phyloP scores from a whole-genome alignment of 2,797 vertebrate genomes.

The Oreonectes daqikongensis region DNA sequence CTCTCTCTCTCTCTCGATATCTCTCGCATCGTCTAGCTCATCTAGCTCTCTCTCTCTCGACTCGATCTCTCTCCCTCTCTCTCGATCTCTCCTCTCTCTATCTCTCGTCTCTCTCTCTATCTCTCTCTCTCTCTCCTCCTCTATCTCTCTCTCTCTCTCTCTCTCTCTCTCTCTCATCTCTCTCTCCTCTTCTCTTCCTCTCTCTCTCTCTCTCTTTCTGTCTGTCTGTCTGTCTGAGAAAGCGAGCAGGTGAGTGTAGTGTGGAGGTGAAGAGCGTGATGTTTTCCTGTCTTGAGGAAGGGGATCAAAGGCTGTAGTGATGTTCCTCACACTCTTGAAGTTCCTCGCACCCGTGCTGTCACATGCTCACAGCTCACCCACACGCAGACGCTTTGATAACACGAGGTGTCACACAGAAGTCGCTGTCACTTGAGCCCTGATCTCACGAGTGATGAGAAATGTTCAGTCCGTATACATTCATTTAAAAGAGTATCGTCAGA shows the following conservation, averaged over 20 bases:
- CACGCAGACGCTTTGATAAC: slow-evolving; percentile 67
- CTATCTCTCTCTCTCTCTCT: no score
- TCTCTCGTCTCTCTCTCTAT: no score
- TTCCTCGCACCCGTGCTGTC: neutral
- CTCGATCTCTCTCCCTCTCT: no score
- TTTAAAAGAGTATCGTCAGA: neutral
- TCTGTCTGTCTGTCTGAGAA: neutral
- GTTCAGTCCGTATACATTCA: neutral
- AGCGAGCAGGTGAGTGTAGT: neutral
- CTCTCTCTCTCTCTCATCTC: no score
- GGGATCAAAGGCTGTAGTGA: neutral
- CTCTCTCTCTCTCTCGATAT: no score
- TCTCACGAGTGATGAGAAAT: slow-evolving; percentile 4
- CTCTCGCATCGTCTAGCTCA: no score
- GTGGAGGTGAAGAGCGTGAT: neutral
- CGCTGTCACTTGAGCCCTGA: slow-evolving; percentile 51
- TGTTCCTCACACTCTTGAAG: neutral
- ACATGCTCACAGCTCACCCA: slow-evolving; percentile 22
- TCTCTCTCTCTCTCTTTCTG: no score
- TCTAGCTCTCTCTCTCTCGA: no score
- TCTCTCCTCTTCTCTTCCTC: no score
- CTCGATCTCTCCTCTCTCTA: no score
- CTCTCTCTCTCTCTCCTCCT: no score
- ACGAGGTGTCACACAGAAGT: slow-evolving; percentile 67
- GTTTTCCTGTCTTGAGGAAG: neutral